These are phyloP conservation scores for Dynastes hyllus DNA, from an alignment of 2,888 invertebrate species.

Conservation along the genomic window DNA sequence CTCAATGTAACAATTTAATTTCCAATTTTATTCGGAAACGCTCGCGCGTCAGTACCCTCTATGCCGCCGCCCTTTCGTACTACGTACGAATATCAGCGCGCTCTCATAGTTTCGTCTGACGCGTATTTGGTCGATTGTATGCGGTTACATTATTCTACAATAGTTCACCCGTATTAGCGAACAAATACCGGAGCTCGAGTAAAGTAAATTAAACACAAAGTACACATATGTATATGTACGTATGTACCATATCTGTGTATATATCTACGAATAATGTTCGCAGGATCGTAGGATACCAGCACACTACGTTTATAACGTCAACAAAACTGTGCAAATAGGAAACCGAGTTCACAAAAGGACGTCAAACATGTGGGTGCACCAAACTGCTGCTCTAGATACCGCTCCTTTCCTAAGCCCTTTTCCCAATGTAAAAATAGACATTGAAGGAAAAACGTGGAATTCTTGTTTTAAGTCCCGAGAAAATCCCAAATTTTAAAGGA, in stretches of 20 bases:
- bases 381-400: conserved; percentile 36
- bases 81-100: not conserved
- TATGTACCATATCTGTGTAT: not conserved
- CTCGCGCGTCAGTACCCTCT: not conserved
- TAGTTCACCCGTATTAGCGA: conserved; percentile 35
- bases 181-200: conserved; percentile 4
- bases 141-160: conserved; percentile 15
- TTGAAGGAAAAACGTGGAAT: not conserved
- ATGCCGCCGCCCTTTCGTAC: not conserved
- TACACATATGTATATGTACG: conserved; percentile 5
- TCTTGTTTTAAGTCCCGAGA: not conserved
- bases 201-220: conserved; percentile 32
- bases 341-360: conserved; percentile 48
- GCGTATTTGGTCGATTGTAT: not conserved
- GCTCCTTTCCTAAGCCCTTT: conserved; percentile 36
- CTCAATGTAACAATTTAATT: not conserved
- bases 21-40: not conserved
- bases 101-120: not conserved
- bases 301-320: conserved; percentile 39
- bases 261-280: conserved; percentile 34
- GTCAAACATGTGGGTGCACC: conserved; percentile 49
- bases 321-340: conserved; percentile 48
- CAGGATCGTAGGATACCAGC: conserved; percentile 19
- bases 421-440: conserved; percentile 36
- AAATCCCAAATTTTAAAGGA: no score